Evolutionary conservation across 2,888 invertebrate genomes (phyloP), one percentile per base, ranked within the genome.

Genomic region (Tuta absoluta): DNA sequence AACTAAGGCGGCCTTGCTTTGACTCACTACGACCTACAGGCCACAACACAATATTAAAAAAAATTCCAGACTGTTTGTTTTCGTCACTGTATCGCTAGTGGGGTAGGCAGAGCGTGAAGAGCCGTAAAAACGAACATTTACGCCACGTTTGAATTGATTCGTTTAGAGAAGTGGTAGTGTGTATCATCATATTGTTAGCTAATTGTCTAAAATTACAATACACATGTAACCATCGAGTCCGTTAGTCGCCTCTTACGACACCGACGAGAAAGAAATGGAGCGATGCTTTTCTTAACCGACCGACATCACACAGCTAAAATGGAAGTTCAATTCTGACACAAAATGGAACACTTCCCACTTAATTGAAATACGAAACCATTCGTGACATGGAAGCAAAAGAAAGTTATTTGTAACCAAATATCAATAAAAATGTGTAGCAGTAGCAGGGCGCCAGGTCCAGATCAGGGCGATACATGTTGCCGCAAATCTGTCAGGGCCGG

Each of bases 391-490:
- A 17, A 19, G 19, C 12, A 11, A 19, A 11, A 24, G 10, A 53
- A 24, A 53, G 10, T 53, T 24, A 24, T 53, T 53, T 53, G 53
- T 53, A 53, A 53, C 53, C 53, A 53, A 48, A 48, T 48, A 19
- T 56, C 28, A 56, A 56, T 56, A 56, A 56, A 57, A 56, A 56
- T 23, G 23, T 24, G 10, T 23, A 24, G 23, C 7, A 53, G 51
- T 23, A 8, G n/a, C 12, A 33, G 33, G 33, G 41, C 41, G 41
- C 14, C 57, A 57, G 33, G 28, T 57, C 57, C 56, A 24, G 28
- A 24, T 56, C 56, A 1, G 24, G 53, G 8, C 24, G 28, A 28
- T 33, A 17, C 23, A 51, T 51, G 51, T 0, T 11, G 51, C 51
- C 28, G 24, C 28, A 56, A 56, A 56, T 56, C 56, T 56, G 56